These are phyloP conservation scores for Paratilapia polleni DNA, from an alignment of 2,113 vertebrate genomes.

Conservation along the genomic window DNA sequence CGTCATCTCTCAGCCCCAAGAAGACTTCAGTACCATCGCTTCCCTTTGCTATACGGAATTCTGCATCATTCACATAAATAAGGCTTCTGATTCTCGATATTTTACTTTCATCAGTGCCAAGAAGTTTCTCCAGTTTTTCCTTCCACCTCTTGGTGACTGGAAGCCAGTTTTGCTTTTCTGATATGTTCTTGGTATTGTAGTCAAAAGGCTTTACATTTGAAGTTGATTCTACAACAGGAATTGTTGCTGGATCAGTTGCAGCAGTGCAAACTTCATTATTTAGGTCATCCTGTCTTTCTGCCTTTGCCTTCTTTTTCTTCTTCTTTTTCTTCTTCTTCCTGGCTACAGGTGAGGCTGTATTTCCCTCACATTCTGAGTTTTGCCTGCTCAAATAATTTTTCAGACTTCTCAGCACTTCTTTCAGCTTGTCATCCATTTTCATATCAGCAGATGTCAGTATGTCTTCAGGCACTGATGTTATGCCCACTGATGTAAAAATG, in stretches of 20 bases:
- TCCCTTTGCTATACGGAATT: slow-evolving; percentile 56
- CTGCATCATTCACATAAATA: slow-evolving; percentile 22
- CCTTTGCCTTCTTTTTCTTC: slow-evolving; percentile 25
- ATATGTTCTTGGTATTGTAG: rapidly evolving
- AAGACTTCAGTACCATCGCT: slow-evolving; percentile 67
- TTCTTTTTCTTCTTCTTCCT: slow-evolving; percentile 58
- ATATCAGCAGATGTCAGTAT: slow-evolving; percentile 47
- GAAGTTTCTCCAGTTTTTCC: slow-evolving; percentile 22
- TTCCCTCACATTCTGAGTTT: neutral
- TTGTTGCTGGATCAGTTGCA: neutral
- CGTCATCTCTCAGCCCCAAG: slow-evolving; percentile 62
- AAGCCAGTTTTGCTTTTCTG: neutral
- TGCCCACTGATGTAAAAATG: slow-evolving; percentile 18
- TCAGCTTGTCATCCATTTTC: slow-evolving; percentile 46
- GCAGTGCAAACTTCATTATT: neutral
- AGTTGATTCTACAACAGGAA: neutral
- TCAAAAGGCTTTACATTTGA: neutral
- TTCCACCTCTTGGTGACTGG: slow-evolving; percentile 42
- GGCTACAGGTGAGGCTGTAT: neutral
- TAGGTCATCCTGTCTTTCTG: neutral
- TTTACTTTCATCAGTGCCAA: neutral
- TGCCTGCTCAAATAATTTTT: slow-evolving; percentile 7
- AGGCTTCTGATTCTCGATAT: slow-evolving; percentile 7
- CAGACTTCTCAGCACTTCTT: slow-evolving; percentile 50
- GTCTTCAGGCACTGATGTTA: slow-evolving; percentile 59